phyloP scores from a whole-genome alignment of 2,888 invertebrate species.

The Schizotus pectinicornis region DNA sequence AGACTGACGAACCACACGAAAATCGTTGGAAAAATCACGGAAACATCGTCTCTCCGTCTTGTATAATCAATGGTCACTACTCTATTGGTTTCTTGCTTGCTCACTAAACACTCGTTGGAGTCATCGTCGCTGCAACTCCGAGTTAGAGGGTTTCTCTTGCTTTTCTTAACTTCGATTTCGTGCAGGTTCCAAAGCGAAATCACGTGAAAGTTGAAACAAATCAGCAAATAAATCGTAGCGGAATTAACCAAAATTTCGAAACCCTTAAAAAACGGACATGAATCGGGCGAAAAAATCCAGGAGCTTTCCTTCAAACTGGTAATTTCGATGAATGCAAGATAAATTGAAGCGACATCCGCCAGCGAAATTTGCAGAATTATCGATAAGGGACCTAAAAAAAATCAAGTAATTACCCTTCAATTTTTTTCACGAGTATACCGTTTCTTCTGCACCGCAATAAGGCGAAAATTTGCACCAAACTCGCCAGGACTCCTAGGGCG shows the following conservation, averaged over 20 bases:
- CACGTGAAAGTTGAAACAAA: constrained; percentile 65
- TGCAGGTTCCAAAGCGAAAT: constrained; percentile 64
- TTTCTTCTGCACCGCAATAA: constrained; percentile 60
- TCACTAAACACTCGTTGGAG: constrained; percentile 50
- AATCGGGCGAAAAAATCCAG: constrained; percentile 61
- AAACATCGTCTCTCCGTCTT: constrained; percentile 57
- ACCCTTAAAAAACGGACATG: constrained; percentile 64
- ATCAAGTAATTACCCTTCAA: constrained; percentile 1
- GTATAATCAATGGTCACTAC: constrained; percentile 65
- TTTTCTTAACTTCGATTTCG: constrained; percentile 55
- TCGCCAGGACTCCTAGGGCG: constrained; percentile 40
- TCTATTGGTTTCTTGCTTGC: constrained; percentile 55
- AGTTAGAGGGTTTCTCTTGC: constrained; percentile 49
- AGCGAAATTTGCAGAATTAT: constrained; percentile 62
- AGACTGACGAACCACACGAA: constrained; percentile 66
- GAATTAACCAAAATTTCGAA: constrained; percentile 64
- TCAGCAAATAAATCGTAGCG: constrained; percentile 63
- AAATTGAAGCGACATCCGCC: constrained; percentile 61
- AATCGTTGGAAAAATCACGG: constrained; percentile 62
- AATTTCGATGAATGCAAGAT: constrained; percentile 61
- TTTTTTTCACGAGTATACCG: constrained; percentile 53
- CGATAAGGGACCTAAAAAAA: constrained; percentile 62
- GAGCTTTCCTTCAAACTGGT: constrained; percentile 61
- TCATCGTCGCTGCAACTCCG: constrained; percentile 40
- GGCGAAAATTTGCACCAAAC: constrained; percentile 46